phyloP scores from a whole-genome alignment of 2,797 vertebrate species.

The Coregonus suidteri region DNA sequence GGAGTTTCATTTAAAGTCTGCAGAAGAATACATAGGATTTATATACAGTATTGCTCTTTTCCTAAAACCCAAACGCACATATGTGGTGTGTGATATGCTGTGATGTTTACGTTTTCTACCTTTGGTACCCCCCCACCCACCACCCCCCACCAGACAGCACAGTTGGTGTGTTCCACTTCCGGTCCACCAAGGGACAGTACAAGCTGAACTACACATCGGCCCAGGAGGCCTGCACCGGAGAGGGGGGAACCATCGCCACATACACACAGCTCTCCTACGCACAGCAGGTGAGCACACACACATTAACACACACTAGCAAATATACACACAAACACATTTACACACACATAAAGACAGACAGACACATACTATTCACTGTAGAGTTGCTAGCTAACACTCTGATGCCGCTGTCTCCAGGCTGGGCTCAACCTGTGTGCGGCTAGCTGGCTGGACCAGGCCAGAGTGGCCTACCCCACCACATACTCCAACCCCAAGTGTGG shows the following conservation, averaged over 20 bases:
- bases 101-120: background rate
- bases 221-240: slow-evolving; percentile 72
- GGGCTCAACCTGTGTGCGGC: slow-evolving; percentile 86
- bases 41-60: background rate
- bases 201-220: slow-evolving; percentile 82
- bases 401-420: slow-evolving; percentile 67
- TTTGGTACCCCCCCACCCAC: background rate
- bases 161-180: slow-evolving; percentile 86
- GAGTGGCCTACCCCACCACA: slow-evolving; percentile 87
- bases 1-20: background rate
- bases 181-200: slow-evolving; percentile 82
- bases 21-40: background rate
- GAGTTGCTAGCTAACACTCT: too few relatives aligned
- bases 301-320: slow-evolving; percentile 11
- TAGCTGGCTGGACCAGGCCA: slow-evolving; percentile 82
- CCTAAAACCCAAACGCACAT: background rate
- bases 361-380: background rate
- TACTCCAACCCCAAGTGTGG: slow-evolving; percentile 86
- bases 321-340: background rate
- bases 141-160: slow-evolving; percentile 75
- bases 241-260: slow-evolving; percentile 79
- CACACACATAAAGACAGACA: background rate
- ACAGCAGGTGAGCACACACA: slow-evolving; percentile 81
- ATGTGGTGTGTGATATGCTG: background rate
- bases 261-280: slow-evolving; percentile 88